Conservation (phyloP, 2,888 invertebrate genomes). For the Hydropsyche betteni region DNA sequence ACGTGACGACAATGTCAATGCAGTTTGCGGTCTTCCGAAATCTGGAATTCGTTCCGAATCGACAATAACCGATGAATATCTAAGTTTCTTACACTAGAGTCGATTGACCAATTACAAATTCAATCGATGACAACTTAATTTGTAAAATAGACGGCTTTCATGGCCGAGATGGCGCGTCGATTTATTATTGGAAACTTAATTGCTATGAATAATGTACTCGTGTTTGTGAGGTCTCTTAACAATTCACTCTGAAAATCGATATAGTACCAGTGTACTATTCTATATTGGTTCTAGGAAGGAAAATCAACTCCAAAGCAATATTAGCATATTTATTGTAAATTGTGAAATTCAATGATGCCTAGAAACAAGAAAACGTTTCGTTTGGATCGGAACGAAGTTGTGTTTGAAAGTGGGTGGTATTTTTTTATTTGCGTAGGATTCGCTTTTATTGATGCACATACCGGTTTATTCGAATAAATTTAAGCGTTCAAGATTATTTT, state of each 20-base stretch:
- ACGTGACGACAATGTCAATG: constrained; percentile 44
- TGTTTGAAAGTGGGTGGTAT: background rate
- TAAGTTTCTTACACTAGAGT: background rate
- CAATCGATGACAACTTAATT: constrained; percentile 21
- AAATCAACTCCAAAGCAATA: constrained; percentile 9
- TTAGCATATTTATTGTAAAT: background rate
- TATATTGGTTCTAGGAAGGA: constrained; percentile 3
- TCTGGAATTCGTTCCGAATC: background rate
- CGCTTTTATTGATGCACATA: no score
- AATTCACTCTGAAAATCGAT: background rate
- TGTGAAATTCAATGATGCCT: background rate
- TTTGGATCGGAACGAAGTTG: background rate
- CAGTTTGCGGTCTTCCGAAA: constrained; percentile 1
- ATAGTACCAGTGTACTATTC: background rate
- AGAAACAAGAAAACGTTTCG: background rate
- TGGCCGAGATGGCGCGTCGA: background rate
- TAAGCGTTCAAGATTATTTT: no score
- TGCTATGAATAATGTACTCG: constrained; percentile 16
- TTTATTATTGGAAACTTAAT: constrained; percentile 22
- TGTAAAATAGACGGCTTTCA: constrained; percentile 20
- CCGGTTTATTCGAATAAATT: no score
- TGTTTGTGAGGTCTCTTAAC: constrained; percentile 3
- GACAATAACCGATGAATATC: constrained; percentile 3
- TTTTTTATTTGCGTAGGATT: no score
- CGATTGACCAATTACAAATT: constrained; percentile 1